Percentiles rank a stretch among this genome's conserved stretches.
Evolutionary conservation across 2,888 invertebrate species (phyloP).

Genomic region (Rhynchonema sp.): DNA sequence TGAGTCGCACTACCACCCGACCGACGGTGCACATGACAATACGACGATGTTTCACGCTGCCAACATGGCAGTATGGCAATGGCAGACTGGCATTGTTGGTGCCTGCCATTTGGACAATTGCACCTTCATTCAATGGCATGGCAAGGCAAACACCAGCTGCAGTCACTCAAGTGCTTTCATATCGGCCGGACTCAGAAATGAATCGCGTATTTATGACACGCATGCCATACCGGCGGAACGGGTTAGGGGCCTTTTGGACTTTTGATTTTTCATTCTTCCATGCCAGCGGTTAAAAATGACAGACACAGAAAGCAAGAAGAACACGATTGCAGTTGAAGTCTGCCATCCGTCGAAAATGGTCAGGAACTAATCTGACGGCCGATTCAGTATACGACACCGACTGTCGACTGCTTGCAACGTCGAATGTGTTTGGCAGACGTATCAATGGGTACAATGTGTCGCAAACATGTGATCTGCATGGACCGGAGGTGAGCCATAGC

Average conservation of each 20-base stretch:
- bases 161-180: not conserved
- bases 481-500: not conserved
- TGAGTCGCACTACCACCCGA: not conserved
- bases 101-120: not conserved
- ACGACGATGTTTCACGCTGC: conserved; percentile 4
- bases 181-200: not conserved
- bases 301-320: not conserved
- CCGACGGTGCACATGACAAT: conserved; percentile 5
- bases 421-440: not conserved
- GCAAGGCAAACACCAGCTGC: not conserved
- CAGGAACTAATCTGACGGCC: not conserved
- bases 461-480: not conserved
- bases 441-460: not conserved
- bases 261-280: not conserved
- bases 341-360: no score
- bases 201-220: not conserved
- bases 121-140: conserved; percentile 4
- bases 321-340: no score
- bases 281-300: not conserved
- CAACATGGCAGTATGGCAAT: not conserved
- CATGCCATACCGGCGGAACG: not conserved
- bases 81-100: not conserved
- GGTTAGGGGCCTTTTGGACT: not conserved
- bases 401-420: not conserved
- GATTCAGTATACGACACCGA: not conserved